Conservation (phyloP, 1,140 invertebrate genomes). For the Stenopsyche tienmushanensis region DNA sequence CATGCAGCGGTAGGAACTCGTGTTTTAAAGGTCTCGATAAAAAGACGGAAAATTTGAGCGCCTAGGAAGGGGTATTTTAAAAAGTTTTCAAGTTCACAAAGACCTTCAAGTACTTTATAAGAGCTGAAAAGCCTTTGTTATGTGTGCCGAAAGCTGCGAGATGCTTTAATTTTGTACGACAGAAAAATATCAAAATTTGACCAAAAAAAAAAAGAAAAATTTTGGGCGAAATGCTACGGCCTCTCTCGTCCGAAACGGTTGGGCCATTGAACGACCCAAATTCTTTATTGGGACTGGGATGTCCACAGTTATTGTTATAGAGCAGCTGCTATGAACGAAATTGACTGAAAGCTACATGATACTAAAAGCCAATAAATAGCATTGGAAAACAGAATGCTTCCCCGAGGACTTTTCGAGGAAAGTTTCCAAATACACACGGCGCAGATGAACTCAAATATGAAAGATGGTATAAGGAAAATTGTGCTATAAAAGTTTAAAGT, state of each 20-base stretch:
- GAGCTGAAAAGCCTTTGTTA: constrained; percentile 22
- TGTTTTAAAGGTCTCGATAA: constrained; percentile 4
- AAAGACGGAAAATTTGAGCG: constrained; percentile 13
- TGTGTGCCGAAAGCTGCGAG: neutral
- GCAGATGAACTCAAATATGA: too few species aligned
- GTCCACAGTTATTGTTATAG: neutral
- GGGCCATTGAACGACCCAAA: neutral
- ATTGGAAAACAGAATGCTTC: constrained; percentile 3
- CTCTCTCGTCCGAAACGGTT: neutral
- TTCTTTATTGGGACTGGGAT: neutral
- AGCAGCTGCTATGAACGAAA: neutral
- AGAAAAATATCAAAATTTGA: neutral
- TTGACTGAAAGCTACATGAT: neutral
- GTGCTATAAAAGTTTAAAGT: too few species aligned
- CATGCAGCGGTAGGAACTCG: constrained; percentile 10
- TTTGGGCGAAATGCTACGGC: neutral
- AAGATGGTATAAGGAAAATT: too few species aligned
- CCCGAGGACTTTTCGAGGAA: neutral
- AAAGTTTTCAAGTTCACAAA: constrained; percentile 30
- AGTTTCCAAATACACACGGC: neutral
- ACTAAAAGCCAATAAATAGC: constrained; percentile 6
- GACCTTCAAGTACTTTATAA: constrained; percentile 20
- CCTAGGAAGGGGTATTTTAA: neutral
- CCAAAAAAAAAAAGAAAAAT: neutral
- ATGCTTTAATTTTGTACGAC: constrained; percentile 5